phyloP scores from a whole-genome alignment of 2,113 vertebrate species.

The Empidonax traillii region DNA sequence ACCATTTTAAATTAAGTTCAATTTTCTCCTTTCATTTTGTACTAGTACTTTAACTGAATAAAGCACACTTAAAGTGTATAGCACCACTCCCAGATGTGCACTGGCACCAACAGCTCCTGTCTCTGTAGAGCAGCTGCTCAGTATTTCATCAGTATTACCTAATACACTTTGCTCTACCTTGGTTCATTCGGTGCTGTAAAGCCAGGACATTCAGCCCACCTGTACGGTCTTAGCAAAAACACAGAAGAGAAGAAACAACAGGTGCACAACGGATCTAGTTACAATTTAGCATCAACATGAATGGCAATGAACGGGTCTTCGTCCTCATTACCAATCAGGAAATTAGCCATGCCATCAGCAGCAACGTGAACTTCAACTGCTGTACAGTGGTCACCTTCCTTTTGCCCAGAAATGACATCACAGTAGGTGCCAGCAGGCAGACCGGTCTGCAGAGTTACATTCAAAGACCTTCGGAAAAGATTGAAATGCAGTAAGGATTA shows the following conservation, averaged over 20 bases:
- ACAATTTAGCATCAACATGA: slow-evolving; percentile 75
- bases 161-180: background rate
- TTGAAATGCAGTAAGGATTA: background rate
- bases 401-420: slow-evolving; percentile 92
- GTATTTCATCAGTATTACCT: background rate
- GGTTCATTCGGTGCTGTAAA: background rate
- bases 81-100: background rate
- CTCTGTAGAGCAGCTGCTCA: background rate
- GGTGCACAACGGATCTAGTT: slow-evolving; percentile 37
- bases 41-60: background rate
- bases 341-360: slow-evolving; percentile 76
- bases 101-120: background rate
- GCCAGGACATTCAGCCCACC: background rate
- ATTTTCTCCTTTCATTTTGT: background rate
- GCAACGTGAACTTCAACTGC: slow-evolving; percentile 76
- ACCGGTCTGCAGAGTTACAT: slow-evolving; percentile 81
- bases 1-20: background rate
- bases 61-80: background rate
- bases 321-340: slow-evolving; percentile 80
- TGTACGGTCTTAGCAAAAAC: background rate
- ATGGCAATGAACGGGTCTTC: slow-evolving; percentile 89
- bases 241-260: background rate
- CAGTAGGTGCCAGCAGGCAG: slow-evolving; percentile 89
- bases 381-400: slow-evolving; percentile 78
- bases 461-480: slow-evolving; percentile 75